Conservation (phyloP, 2,113 vertebrate species). For the Cynocephalus volans region DNA sequence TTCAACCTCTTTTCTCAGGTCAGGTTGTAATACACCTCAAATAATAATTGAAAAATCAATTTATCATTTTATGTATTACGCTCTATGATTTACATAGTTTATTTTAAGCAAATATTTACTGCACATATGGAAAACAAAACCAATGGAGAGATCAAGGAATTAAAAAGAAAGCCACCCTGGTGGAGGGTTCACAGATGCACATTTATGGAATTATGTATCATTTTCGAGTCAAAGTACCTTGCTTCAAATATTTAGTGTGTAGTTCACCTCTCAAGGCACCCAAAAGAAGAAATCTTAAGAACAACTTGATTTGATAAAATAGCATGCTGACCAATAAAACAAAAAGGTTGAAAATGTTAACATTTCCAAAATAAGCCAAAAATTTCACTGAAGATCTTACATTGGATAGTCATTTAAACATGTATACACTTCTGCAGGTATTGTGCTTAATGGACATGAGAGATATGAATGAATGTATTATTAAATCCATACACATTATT, state of each 20-base stretch:
- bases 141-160: no score
- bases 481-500: slow-evolving; percentile 16
- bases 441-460: not conserved
- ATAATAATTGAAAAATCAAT: not conserved
- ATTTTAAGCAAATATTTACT: no score
- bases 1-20: not conserved
- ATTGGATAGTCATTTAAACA: slow-evolving; percentile 16
- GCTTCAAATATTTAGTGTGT: slow-evolving; percentile 18
- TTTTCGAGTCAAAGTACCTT: not conserved
- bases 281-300: slow-evolving; percentile 17
- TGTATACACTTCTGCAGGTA: not conserved
- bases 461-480: not conserved
- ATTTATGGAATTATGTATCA: no score
- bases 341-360: not conserved
- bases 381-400: not conserved
- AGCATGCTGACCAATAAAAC: not conserved
- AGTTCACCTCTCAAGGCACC: not conserved
- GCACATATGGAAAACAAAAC: no score
- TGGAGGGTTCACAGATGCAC: no score
- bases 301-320: slow-evolving; percentile 31
- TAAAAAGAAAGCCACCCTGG: no score
- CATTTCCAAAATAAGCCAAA: not conserved
- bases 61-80: not conserved
- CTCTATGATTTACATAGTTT: no score
- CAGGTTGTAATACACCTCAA: not conserved